These are phyloP conservation scores for Anodontia alba DNA, from an alignment of 2,888 invertebrate species.

Conservation along the genomic window DNA sequence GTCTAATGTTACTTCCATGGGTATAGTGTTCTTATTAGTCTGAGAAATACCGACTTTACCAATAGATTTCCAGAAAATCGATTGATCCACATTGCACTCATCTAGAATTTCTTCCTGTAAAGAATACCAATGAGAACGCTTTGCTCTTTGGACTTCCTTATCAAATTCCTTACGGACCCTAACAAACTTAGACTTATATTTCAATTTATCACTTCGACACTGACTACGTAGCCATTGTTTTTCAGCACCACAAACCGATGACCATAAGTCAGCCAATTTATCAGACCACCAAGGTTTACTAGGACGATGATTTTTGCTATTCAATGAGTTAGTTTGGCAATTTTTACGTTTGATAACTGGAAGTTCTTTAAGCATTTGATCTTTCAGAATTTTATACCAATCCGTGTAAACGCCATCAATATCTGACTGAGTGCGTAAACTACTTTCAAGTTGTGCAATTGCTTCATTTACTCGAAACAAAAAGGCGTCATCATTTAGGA, in stretches of 20 bases:
- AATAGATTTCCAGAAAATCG: conserved; percentile 39
- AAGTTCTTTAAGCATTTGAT: conserved; percentile 18
- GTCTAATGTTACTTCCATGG: conserved; percentile 13
- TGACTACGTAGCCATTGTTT: conserved; percentile 6
- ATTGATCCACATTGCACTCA: conserved; percentile 25
- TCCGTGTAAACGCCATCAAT: conserved; percentile 34
- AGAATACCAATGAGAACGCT: conserved; percentile 30
- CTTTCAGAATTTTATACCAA: conserved; percentile 27
- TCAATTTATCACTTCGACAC: background rate
- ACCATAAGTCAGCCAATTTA: conserved; percentile 23
- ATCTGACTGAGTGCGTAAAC: conserved; percentile 27
- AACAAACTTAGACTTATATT: conserved; percentile 3
- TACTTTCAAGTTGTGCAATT: conserved; percentile 24
- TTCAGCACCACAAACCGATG: conserved; percentile 18
- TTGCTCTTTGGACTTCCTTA: conserved; percentile 28
- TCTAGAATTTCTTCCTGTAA: conserved; percentile 17
- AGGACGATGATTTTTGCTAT: conserved; percentile 17
- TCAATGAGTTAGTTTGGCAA: background rate
- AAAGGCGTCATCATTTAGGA: background rate
- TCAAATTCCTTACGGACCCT: conserved; percentile 30
- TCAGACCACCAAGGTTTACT: conserved; percentile 40
- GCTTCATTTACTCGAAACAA: conserved; percentile 14
- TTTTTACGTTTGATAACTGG: background rate
- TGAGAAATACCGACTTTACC: conserved; percentile 27
- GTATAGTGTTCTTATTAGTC: background rate